phyloP scores from a whole-genome alignment of 2,113 vertebrate species.

The Podilymbus podiceps region DNA sequence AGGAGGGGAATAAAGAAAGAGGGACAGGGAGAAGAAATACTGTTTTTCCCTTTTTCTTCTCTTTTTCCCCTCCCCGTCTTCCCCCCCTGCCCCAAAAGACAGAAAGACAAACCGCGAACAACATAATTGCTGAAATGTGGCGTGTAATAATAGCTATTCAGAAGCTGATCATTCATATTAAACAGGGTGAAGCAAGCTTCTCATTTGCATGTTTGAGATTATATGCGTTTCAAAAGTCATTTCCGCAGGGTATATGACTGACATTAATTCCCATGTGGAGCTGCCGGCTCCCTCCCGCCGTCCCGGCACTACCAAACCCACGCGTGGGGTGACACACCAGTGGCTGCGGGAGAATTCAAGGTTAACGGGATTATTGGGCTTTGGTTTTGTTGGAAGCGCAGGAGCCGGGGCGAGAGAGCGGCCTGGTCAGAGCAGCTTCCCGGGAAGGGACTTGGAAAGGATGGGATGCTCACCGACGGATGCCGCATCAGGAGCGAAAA shows the following conservation, averaged over 20 bases:
- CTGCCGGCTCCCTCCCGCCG: conserved; percentile 75
- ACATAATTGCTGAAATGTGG: conserved; percentile 97
- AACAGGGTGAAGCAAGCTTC: conserved; percentile 98
- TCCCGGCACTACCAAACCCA: conserved; percentile 74
- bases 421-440: neutral
- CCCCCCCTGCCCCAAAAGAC: conserved; percentile 41
- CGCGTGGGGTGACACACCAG: neutral
- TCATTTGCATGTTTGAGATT: conserved; percentile 99
- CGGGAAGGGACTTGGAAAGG: neutral
- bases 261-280: conserved; percentile 93
- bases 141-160: conserved; percentile 99
- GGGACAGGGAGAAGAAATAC: neutral
- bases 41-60: neutral
- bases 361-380: neutral
- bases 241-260: conserved; percentile 97
- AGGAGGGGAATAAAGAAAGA: neutral
- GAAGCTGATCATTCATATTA: conserved; percentile 98
- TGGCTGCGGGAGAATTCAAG: conserved; percentile 23
- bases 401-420: rapidly evolving
- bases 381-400: neutral
- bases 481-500: neutral
- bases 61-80: neutral
- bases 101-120: conserved; percentile 89
- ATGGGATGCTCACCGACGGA: neutral
- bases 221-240: conserved; percentile 99